Percentiles rank a stretch among this genome's conserved stretches.
Evolutionary conservation across 1,140 invertebrate species (phyloP).

Genomic region (Microplitis mediator): DNA sequence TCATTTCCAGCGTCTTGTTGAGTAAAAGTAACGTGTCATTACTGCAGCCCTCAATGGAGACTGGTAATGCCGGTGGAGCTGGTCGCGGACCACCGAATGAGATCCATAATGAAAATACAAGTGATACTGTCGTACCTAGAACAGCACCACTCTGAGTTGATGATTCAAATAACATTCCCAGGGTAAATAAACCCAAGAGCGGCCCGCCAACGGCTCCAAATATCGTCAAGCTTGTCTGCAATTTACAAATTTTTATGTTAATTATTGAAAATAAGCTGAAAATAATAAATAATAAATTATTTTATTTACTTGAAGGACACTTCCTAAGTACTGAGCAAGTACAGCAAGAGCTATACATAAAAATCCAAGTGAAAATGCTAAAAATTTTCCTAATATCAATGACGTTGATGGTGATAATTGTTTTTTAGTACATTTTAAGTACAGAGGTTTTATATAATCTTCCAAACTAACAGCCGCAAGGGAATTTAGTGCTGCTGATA

Average conservation of each 20-base stretch:
- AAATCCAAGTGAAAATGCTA: conserved; percentile 72
- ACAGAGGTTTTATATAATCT: conserved; percentile 73
- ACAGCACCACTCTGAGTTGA: conserved; percentile 75
- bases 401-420: conserved; percentile 46
- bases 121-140: conserved; percentile 67
- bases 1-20: no score
- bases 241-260: conserved; percentile 7
- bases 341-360: conserved; percentile 76
- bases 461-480: conserved; percentile 86
- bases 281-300: not conserved
- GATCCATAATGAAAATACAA: conserved; percentile 80
- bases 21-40: not conserved
- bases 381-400: conserved; percentile 64
- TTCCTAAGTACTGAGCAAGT: conserved; percentile 74
- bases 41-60: conserved; percentile 36
- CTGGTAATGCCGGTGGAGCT: conserved; percentile 35
- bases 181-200: conserved; percentile 76
- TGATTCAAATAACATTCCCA: conserved; percentile 74
- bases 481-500: conserved; percentile 85
- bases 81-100: conserved; percentile 84
- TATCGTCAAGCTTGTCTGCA: conserved; percentile 75
- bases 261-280: conserved; percentile 3
- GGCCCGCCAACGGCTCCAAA: conserved; percentile 84
- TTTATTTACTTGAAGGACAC: conserved; percentile 64
- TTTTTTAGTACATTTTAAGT: conserved; percentile 28